These are phyloP conservation scores for Lordiphosa clarofinis DNA, from an alignment of 1,140 invertebrate species.

Conservation along the genomic window DNA sequence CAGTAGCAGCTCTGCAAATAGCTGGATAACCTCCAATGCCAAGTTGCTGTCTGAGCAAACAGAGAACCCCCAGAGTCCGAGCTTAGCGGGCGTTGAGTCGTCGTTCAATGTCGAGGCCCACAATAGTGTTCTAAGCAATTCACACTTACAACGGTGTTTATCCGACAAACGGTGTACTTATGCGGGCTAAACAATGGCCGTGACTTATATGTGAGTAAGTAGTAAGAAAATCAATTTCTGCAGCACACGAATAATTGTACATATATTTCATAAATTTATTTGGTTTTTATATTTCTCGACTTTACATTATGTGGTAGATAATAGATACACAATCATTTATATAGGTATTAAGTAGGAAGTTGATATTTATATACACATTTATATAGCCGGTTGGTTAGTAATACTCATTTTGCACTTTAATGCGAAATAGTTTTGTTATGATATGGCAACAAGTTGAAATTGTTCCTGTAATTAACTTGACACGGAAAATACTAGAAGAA, in stretches of 20 bases:
- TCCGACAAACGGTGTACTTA: neutral
- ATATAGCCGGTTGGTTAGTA: slow-evolving; percentile 33
- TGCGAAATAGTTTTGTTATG: slow-evolving; percentile 13
- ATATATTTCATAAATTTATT: slow-evolving; percentile 38
- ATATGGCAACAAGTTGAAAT: slow-evolving; percentile 35
- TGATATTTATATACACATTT: slow-evolving; percentile 31
- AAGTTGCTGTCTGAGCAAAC: slow-evolving; percentile 24
- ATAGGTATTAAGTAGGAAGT: slow-evolving; percentile 17
- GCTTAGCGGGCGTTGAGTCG: slow-evolving; percentile 12
- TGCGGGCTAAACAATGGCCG: neutral
- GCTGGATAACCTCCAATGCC: slow-evolving; percentile 12
- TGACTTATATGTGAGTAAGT: neutral
- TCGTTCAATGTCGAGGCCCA: slow-evolving; percentile 25
- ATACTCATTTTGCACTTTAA: neutral
- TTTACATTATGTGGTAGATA: slow-evolving; percentile 39
- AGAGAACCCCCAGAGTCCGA: neutral
- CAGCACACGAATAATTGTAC: slow-evolving; percentile 30
- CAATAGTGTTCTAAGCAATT: no score
- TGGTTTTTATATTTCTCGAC: slow-evolving; percentile 26
- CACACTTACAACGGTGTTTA: no score
- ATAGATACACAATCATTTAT: slow-evolving; percentile 1
- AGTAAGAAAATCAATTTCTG: neutral
- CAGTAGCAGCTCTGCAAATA: slow-evolving; percentile 31
- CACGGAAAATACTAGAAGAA: slow-evolving; percentile 26
- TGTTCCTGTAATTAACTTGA: slow-evolving; percentile 27